Base-by-base conservation (phyloP, 1,140 invertebrate genomes). In the Papilio dardanus region DNA sequence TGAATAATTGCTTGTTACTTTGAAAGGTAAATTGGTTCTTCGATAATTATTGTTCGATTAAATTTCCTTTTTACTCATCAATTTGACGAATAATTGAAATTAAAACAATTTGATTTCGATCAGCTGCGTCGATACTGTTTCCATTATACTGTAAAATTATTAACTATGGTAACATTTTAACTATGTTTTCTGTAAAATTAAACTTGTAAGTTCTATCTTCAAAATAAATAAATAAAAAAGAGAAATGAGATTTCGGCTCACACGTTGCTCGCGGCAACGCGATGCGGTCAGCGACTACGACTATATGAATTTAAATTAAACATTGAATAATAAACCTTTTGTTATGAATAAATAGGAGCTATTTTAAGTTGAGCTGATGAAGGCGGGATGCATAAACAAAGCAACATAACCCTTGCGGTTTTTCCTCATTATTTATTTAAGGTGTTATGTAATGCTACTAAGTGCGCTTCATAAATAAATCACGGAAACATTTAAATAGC, bases 151-250 rank as follows among this genome's bases (percentile, higher is more conserved):
- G 14, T 42, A 35, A 35, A 5, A 4, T 16, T 3, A 46, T 19
- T 3, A 46, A 46, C n/a, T 1, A 4, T 1, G 54, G 21, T 58
- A 28, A 58, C 3, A 50, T 58, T 58, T 28, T 21, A 58, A 28
- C 14, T 58, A 10, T 28, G 12, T 3, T 58, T 1, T 58, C 54
- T 0, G 5, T 6, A 62, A 62, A 62, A 62, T 62, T 28, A 62
- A 54, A 28, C 21, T 14, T 62, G 54, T 28, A 28, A 62, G 24
- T 62, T 62, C 12, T 28, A 62, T 62, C 54, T 62, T 62, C 12
- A 62, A 62, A 28, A 62, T 62, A 62, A 62, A 62, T 62, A 62
- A 62, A 62, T 62, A 30, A 62, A 62, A 62, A 62, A 62, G 54
- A 14, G 54, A 62, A 28, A 62, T 62, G 54, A 62, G 54, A 62